Evolutionary conservation across 2,888 invertebrate species (phyloP).

Genomic region (Heliconius cydno): DNA sequence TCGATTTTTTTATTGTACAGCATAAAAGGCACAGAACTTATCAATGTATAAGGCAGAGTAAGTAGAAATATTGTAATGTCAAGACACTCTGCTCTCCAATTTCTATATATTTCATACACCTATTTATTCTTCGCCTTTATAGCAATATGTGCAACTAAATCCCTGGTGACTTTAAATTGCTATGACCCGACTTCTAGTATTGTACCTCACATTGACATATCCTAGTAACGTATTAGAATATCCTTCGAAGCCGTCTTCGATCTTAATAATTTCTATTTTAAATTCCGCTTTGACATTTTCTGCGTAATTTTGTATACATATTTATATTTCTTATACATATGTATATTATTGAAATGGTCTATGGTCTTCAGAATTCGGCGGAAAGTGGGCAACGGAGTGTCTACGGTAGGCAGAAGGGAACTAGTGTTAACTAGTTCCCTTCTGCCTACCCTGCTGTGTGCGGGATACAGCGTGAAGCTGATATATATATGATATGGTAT

Average conservation of each 20-base stretch:
- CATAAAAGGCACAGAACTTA: too few species aligned
- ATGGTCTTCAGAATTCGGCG: too few species aligned
- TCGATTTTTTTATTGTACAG: background rate
- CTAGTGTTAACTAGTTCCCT: too few species aligned
- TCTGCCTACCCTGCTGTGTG: too few species aligned
- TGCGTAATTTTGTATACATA: too few species aligned
- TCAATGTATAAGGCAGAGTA: background rate
- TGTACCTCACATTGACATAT: background rate
- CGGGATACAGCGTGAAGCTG: too few species aligned
- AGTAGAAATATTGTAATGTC: background rate
- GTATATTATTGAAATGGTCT: background rate
- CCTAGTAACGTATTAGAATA: background rate
- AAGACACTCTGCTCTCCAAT: background rate
- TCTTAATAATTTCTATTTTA: constrained; percentile 1
- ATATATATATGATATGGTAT: background rate
- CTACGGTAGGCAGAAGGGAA: too few species aligned
- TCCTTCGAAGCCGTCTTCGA: background rate
- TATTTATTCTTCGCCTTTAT: background rate
- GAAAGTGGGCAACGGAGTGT: too few species aligned
- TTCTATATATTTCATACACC: background rate
- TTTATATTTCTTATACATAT: too few species aligned
- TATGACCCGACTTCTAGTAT: background rate
- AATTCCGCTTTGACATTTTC: background rate
- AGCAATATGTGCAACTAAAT: background rate
- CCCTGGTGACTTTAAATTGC: background rate